Evolutionary conservation across 2,797 vertebrate species (phyloP), one percentile per base, ranked within the genome.

Genomic region (Artibeus jamaicensis): DNA sequence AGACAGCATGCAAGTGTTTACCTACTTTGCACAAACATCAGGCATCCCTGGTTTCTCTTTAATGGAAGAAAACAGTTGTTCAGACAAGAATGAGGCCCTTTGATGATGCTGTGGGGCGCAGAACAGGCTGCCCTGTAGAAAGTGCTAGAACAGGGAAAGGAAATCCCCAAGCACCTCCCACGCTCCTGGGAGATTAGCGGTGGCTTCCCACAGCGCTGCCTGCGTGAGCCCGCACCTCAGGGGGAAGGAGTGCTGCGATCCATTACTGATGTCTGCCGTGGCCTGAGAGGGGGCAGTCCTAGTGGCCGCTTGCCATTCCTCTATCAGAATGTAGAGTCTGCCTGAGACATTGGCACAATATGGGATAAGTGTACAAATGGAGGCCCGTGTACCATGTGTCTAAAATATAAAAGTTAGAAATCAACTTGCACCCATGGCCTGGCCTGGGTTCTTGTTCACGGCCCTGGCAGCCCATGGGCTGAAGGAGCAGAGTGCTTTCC

Each of bases 1-100:
- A 76, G 53, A 37, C 79, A 71, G 46, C 18, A 65, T 14, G 32
- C 18, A 37, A 88, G 34, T 32, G 16, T 87, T 96, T 93, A 79
- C 70, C 89, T 84, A n/a, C 71, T 95, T 89, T 78, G 65, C 44
- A 34, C 46, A 93, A 89, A 85, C 44, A 89, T 39, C 42, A 48
- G 26, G n/a, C 71, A 42, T 44, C 62, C 42, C 89, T 0, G 1
- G 50, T 94, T 77, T 90, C 77, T 88, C 89, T 85, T 55, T 53
- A 67, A 50, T 44, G 29, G 34, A 67, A 90, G 70, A 46, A 86
- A 83, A 83, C 79, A 67, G 90, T 81, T 92, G 94, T 90, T 68
- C 8, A 0, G 26, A 46, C 18, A 83, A 86, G 78, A 93, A 62
- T 1, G 53, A 87, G 77, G 44, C 48, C 55, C 90, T 48, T 37